Percentiles rank a stretch among this genome's conserved stretches.
Evolutionary conservation across 2,113 vertebrate genomes (phyloP).

Genomic region (Diadophis punctatus): DNA sequence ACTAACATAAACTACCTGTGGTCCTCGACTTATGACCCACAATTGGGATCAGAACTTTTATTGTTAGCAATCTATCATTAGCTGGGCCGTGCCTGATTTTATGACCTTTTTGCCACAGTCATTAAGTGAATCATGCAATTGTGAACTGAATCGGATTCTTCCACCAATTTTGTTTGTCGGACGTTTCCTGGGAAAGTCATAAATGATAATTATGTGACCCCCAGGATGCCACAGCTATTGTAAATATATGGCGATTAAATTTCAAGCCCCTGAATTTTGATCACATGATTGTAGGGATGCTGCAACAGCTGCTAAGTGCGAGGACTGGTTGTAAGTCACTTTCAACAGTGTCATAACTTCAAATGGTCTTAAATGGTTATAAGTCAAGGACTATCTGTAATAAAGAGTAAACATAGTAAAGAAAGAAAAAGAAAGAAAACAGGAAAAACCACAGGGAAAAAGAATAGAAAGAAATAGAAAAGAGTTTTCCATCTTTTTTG

Average conservation of each 20-base stretch:
- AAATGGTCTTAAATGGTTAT: not conserved
- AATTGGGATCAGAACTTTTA: not conserved
- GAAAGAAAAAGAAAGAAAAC: no score
- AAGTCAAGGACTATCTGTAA: not conserved
- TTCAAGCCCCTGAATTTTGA: not conserved
- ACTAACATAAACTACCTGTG: not conserved
- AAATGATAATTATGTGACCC: not conserved
- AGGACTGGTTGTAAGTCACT: not conserved
- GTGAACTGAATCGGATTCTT: not conserved
- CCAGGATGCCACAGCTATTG: not conserved
- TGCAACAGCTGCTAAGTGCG: not conserved
- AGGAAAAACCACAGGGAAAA: no score
- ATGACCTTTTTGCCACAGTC: not conserved
- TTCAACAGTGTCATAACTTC: not conserved
- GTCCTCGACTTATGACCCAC: no score
- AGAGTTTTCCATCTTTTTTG: no score
- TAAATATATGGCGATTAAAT: not conserved
- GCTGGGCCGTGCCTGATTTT: no score
- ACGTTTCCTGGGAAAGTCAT: no score
- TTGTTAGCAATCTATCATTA: not conserved
- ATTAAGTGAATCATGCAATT: not conserved
- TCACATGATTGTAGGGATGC: not conserved
- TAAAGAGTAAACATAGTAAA: not conserved
- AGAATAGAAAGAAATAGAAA: no score
- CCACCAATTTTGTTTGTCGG: not conserved